Base-by-base conservation (phyloP, 30 jellyfish, hydroid and myxozoan genomes). In the Aurelia aurita complex sp. Pacific region DNA sequence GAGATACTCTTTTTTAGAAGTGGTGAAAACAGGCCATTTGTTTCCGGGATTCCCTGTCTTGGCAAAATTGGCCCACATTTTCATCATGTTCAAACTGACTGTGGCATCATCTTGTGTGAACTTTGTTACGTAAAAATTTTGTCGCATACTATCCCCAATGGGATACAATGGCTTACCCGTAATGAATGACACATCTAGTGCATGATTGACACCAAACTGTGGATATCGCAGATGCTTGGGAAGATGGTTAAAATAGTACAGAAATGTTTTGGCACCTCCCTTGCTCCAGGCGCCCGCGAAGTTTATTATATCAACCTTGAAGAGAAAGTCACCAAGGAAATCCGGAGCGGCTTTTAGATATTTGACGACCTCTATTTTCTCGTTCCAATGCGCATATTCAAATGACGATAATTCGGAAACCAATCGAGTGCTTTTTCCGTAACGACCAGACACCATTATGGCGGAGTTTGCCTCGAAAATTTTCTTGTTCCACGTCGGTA, bases 11-110 rank as follows among this genome's bases (percentile, higher is more conserved):
- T 73, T 69, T n/a, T 73, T 46, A n/a, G 11, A 19, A 1, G 19
- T 8, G 1, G 63, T 73, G 60, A 0, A 81, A 40, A 9, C 50
- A 19, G 90, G 90, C 90, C 90, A 81, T 29, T 57, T 53, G 64
- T 43, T 11, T 17, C 65, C 67, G 9, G 90, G 90, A 16, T 67
- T 61, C 14, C 90, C 90, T 1, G 76, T 46, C 83, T 81, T 81
- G 2, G 72, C 90, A 36, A 81, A 81, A 54, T 81, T 73, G n/a
- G 84, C 63, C 90, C 90, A 81, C 90, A 81, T 69, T 55, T 68
- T 66, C 90, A 81, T 81, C 55, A 81, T 29, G 69, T 53, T 69
- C 60, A 8, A n/a, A 23, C 83, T 67, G 77, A 81, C 50, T 6
- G 11, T 36, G 7, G n/a, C 46, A 32, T 81, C 90, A 40, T 34